These are phyloP conservation scores for Pelusios castaneus DNA, from an alignment of 2,113 vertebrate genomes.

Conservation along the genomic window DNA sequence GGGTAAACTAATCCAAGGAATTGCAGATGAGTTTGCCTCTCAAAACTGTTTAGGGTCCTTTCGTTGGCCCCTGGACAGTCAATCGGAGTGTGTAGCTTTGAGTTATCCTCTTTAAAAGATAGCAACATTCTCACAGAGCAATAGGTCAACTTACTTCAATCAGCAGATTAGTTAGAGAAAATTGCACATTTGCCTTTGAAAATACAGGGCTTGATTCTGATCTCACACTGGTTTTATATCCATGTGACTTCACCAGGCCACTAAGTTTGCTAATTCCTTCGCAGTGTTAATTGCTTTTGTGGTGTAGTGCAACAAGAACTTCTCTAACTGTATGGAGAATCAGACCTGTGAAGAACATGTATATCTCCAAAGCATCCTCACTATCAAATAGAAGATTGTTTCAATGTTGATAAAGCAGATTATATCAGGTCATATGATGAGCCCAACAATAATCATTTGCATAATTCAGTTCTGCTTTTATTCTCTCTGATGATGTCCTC, in stretches of 20 bases:
- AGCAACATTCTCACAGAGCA: background rate
- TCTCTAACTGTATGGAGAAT: background rate
- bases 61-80: background rate
- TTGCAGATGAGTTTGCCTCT: background rate
- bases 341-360: background rate
- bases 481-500: background rate
- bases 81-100: background rate
- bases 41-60: background rate
- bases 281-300: background rate
- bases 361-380: background rate
- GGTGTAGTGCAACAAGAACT: background rate
- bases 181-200: background rate
- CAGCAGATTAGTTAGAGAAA: background rate
- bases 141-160: background rate
- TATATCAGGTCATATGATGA: background rate
- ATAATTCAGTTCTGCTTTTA: rapidly evolving
- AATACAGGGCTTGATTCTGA: background rate
- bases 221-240: rapidly evolving
- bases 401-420: background rate
- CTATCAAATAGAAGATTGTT: background rate
- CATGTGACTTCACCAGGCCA: rapidly evolving
- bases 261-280: background rate
- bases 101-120: background rate
- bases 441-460: background rate
- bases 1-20: constrained; percentile 12